Base-by-base conservation (phyloP, 1,140 invertebrate species). In the Pectinophora gossypiella region DNA sequence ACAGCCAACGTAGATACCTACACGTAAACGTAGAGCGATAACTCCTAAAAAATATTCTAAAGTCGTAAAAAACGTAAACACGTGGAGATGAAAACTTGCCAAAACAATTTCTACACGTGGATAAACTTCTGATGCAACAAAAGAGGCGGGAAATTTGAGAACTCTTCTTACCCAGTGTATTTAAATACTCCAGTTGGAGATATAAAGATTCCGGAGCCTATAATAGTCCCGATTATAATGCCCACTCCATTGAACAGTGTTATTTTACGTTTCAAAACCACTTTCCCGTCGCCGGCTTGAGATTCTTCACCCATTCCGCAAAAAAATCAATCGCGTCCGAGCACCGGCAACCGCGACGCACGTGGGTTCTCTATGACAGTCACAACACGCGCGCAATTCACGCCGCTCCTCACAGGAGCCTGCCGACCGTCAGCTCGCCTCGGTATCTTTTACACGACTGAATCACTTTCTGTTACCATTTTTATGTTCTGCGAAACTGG, bases 171-270 rank as follows among this genome's bases (percentile, higher is more conserved):
- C 90, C 89, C 87, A 6, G 92, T 93, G 56, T 91, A 89, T 9
- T 69, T 43, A 65, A 92, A 93, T 15, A 95, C 93, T 48, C 92
- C 92, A 22, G 92, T 91, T 3, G 95, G 95, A 18, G 94, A 92
- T 60, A 96, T 92, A 76, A 96, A 96, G 56, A 96, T 95, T 43
- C 95, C 95, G 23, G 94, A 95, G 10, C 94, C 95, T 54, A 95
- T 94, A 64, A 95, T 95, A 16, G 93, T 94, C 5, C 95, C 94
- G 32, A 95, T 92, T 60, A 96, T 95, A 45, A 96, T 91, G n/a
- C 92, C 93, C n/a, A 96, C 93, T 40, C 95, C 96, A 86, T 96
- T 95, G 61, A 94, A 88, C 7, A 97, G 87, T 3, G 94, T 95
- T 59, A 97, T 94, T 87, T 94, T 95, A 42, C 94, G 89, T 88